Conservation (phyloP, 92 coral and sea anemone genomes). For the Desmophyllum pertusum region DNA sequence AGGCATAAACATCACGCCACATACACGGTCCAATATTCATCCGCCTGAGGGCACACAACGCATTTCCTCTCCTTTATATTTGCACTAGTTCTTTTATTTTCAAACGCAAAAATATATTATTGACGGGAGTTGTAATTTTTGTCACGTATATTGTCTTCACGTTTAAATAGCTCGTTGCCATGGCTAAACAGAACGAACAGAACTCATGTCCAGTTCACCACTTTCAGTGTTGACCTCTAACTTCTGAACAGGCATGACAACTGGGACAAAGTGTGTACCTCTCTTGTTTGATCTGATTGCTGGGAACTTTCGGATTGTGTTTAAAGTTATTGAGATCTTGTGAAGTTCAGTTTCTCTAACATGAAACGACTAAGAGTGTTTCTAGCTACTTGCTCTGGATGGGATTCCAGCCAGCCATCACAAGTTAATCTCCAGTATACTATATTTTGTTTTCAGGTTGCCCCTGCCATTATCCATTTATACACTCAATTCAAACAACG, state of each 20-base stretch:
- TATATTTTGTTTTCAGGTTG: no score
- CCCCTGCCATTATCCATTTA: no score
- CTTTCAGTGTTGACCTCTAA: background rate
- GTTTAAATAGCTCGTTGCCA: background rate
- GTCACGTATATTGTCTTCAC: background rate
- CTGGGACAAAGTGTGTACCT: background rate
- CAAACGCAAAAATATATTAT: conserved; percentile 9
- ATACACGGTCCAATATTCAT: background rate
- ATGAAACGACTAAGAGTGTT: no score
- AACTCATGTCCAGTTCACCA: background rate
- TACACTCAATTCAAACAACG: no score
- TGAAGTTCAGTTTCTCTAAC: no score
- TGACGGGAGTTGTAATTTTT: background rate
- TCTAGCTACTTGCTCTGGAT: no score
- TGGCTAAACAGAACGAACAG: background rate
- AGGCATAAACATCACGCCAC: background rate
- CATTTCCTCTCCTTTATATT: conserved; percentile 14
- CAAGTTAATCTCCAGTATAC: no score
- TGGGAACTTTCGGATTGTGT: background rate
- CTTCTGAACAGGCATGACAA: background rate
- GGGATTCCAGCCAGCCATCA: no score
- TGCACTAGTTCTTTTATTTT: background rate
- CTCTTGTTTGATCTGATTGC: background rate
- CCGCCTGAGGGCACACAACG: background rate
- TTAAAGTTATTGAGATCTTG: no score